Percentiles rank a stretch among this genome's conserved stretches.
Conservation (phyloP, 2,888 invertebrate genomes). For the Halocaridina rubra region DNA sequence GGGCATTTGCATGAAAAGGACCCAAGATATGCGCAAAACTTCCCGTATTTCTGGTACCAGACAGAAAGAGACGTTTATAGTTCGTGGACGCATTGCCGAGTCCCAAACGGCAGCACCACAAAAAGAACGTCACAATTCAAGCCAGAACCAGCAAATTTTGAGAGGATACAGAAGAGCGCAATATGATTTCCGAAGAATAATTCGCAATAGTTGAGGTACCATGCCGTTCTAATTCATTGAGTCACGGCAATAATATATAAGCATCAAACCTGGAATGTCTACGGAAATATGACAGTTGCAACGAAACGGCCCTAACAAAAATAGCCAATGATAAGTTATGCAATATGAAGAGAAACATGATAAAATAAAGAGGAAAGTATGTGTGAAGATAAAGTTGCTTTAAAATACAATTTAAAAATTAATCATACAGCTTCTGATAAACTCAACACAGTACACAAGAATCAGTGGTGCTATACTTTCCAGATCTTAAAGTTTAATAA, state of each 20-base stretch:
- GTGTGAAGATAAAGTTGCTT: conserved; percentile 25
- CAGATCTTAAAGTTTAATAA: neutral
- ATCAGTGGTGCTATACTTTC: neutral
- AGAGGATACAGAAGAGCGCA: no score
- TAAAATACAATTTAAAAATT: neutral
- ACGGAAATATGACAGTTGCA: conserved; percentile 13
- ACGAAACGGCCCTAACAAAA: conserved; percentile 12
- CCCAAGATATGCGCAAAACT: neutral
- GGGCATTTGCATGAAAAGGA: conserved; percentile 13
- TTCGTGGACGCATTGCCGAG: neutral
- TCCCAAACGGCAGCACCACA: conserved; percentile 25
- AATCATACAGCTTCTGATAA: neutral
- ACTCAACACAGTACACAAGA: neutral
- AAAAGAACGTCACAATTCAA: conserved; percentile 18
- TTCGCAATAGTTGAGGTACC: neutral
- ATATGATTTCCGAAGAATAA: no score
- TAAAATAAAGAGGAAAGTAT: conserved; percentile 9
- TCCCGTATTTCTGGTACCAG: conserved; percentile 12
- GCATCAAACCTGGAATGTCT: conserved; percentile 32
- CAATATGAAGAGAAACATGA: neutral
- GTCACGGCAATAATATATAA: neutral
- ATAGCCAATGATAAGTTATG: neutral
- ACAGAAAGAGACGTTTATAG: conserved; percentile 10
- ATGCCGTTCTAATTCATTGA: neutral
- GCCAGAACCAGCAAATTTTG: conserved; percentile 17